phyloP scores from a whole-genome alignment of 2,797 vertebrate genomes.

The Mallotus villosus region DNA sequence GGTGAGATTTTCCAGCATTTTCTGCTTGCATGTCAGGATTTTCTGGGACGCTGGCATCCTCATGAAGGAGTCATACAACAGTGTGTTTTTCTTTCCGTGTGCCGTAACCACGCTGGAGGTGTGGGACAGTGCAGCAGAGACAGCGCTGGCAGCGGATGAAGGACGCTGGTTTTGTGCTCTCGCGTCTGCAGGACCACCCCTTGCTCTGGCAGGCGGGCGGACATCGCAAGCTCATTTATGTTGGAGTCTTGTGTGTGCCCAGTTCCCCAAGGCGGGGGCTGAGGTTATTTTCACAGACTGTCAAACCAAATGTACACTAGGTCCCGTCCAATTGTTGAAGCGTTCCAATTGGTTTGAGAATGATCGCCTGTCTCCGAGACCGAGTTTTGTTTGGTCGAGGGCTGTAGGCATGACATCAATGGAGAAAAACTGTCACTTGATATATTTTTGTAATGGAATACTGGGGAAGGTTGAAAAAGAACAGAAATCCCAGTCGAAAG shows the following conservation, averaged over 20 bases:
- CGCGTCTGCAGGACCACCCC: conserved; percentile 65
- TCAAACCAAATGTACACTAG: conserved; percentile 45
- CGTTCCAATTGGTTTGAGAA: conserved; percentile 38
- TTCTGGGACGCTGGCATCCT: conserved; percentile 55
- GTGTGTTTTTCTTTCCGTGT: conserved; percentile 82
- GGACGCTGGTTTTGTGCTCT: conserved; percentile 57
- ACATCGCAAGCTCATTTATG: conserved; percentile 48
- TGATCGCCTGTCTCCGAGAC: conserved; percentile 48
- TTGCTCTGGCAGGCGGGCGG: conserved; percentile 53
- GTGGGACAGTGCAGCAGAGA: conserved; percentile 64
- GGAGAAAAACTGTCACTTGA: conserved; percentile 55
- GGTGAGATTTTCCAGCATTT: conserved; percentile 61
- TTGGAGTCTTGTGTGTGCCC: conserved; percentile 48
- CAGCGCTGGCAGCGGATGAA: conserved; percentile 67
- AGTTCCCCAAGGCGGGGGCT: conserved; percentile 30
- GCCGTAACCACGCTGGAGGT: conserved; percentile 78
- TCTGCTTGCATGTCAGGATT: conserved; percentile 54
- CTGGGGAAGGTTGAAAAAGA: conserved; percentile 20
- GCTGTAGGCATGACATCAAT: conserved; percentile 46
- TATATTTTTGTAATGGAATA: conserved; percentile 38
- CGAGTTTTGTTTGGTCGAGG: conserved; percentile 55
- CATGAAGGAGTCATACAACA: conserved; percentile 27
- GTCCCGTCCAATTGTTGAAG: conserved; percentile 36
- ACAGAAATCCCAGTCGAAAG: conserved; percentile 2
- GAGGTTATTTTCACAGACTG: conserved; percentile 50